phyloP scores from a whole-genome alignment of 2,797 vertebrate species.

The Vultur gryphus region DNA sequence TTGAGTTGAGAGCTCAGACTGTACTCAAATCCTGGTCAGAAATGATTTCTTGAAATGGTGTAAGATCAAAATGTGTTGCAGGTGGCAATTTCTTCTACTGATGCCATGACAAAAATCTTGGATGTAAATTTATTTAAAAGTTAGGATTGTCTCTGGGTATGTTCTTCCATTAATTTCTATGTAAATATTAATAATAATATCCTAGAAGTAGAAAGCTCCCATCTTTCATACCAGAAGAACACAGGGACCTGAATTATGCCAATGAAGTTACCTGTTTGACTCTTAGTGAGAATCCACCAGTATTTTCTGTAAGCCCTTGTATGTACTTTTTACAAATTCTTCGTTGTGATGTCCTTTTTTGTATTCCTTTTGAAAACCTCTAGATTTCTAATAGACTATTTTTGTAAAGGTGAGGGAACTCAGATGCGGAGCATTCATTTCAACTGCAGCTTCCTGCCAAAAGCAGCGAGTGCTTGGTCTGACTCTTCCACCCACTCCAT shows the following conservation, averaged over 20 bases:
- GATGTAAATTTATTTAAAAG: neutral
- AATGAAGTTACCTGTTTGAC: neutral
- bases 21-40: neutral
- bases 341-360: neutral
- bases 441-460: neutral
- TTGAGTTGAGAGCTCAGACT: neutral
- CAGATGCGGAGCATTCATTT: neutral
- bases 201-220: neutral
- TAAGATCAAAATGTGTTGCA: neutral
- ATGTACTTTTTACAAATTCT: neutral
- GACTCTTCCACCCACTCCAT: neutral
- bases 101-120: neutral
- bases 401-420: neutral
- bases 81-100: neutral
- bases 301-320: neutral
- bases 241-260: neutral
- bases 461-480: neutral
- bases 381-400: neutral
- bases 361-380: neutral
- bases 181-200: neutral
- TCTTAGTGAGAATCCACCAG: neutral
- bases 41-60: neutral
- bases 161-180: neutral
- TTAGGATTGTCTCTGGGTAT: neutral
- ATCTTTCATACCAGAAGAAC: neutral